Percentiles rank a stretch among this genome's conserved stretches.
These are phyloP conservation scores for Asobara japonica DNA, from an alignment of 1,140 invertebrate genomes.

Conservation along the genomic window DNA sequence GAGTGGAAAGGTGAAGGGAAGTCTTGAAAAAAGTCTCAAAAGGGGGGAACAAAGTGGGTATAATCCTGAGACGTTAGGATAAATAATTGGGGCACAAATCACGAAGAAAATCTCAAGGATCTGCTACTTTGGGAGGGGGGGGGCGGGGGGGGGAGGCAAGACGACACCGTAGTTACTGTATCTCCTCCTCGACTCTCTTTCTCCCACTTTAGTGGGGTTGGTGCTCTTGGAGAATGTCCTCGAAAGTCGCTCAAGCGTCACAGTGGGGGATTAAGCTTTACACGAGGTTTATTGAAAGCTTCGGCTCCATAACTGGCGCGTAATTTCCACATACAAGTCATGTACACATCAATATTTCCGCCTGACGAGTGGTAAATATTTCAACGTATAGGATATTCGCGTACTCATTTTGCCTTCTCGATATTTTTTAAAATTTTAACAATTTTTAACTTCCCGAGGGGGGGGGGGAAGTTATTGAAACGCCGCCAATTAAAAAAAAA, in stretches of 20 bases:
- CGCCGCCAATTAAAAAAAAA: too few relatives aligned
- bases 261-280: constrained; percentile 30
- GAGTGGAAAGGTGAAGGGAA: neutral
- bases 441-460: too few relatives aligned
- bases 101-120: constrained; percentile 12
- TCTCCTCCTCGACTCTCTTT: neutral
- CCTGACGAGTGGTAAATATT: neutral
- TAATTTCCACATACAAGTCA: neutral
- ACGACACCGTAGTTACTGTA: constrained; percentile 4
- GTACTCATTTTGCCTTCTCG: too few relatives aligned
- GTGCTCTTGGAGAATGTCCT: constrained; percentile 19
- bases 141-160: neutral
- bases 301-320: neutral
- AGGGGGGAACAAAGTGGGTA: constrained; percentile 12
- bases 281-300: constrained; percentile 35
- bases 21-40: neutral
- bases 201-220: constrained; percentile 14
- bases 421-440: too few relatives aligned
- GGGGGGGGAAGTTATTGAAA: too few relatives aligned
- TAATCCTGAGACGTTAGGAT: constrained; percentile 19
- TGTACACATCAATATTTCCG: neutral
- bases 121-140: too few relatives aligned
- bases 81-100: constrained; percentile 33
- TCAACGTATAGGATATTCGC: too few relatives aligned
- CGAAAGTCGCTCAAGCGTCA: constrained; percentile 33